phyloP scores from a whole-genome alignment of 2,888 invertebrate genomes.

The Capitulum mitella region DNA sequence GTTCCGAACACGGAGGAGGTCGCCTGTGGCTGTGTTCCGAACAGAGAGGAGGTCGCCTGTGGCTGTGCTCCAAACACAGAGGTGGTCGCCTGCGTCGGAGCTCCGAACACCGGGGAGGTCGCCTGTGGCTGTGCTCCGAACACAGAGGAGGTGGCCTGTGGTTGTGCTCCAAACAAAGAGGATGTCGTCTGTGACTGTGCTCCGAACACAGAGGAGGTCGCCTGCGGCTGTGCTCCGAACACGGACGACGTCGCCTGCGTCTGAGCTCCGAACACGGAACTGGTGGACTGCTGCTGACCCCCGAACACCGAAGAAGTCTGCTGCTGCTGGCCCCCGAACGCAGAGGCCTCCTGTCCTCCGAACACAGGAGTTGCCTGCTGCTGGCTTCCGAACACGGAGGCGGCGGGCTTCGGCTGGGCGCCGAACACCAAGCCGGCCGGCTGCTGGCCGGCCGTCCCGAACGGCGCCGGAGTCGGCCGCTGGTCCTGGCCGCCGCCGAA shows the following conservation, averaged over 20 bases:
- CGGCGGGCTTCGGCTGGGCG: neutral
- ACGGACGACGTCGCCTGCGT: neutral
- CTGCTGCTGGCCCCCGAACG: neutral
- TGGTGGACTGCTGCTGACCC: neutral
- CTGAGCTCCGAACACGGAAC: neutral
- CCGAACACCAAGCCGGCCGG: neutral
- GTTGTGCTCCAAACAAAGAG: neutral
- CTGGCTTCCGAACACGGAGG: neutral
- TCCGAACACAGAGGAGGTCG: neutral
- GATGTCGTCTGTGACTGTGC: neutral
- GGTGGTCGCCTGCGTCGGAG: neutral
- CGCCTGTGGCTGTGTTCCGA: neutral
- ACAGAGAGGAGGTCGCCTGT: neutral
- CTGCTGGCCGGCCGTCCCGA: neutral
- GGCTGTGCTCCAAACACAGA: neutral
- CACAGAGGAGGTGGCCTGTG: neutral
- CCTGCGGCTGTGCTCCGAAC: neutral
- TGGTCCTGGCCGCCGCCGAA: neutral
- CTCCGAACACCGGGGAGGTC: neutral
- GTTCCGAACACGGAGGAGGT: neutral
- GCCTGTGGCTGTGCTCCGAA: neutral
- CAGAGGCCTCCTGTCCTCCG: neutral
- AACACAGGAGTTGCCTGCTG: neutral
- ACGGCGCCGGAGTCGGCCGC: neutral
- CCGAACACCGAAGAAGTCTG: neutral